Evolutionary conservation across 2,113 vertebrate genomes (phyloP).

Genomic region (Benitochromis conjunctus): DNA sequence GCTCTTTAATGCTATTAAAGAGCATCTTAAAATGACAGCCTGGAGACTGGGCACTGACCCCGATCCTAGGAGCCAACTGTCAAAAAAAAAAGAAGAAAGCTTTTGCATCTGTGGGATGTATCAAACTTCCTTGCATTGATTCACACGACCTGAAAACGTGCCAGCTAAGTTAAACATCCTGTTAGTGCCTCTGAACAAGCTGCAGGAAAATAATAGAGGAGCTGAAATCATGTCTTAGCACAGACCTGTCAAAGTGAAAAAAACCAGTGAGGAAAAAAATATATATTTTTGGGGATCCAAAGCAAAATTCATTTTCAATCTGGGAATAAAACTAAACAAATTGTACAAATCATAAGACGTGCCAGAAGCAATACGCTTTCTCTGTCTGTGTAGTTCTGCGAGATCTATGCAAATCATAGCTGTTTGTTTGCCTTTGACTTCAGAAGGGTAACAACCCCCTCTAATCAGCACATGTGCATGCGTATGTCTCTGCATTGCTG

Average conservation of each 20-base stretch:
- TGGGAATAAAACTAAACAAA: conserved; percentile 14
- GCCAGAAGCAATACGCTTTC: conserved; percentile 3
- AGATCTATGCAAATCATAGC: conserved; percentile 12
- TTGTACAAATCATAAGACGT: conserved; percentile 33
- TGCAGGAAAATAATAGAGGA: not conserved
- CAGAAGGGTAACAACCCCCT: conserved; percentile 9
- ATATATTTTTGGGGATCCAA: not conserved
- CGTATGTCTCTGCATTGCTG: not conserved
- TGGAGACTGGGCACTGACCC: conserved; percentile 44
- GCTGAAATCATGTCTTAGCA: conserved; percentile 1
- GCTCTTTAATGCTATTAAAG: conserved; percentile 65
- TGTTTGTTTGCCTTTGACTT: conserved; percentile 37
- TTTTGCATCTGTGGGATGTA: not conserved
- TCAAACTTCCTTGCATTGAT: conserved; percentile 20
- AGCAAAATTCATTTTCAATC: conserved; percentile 23
- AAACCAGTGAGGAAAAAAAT: not conserved
- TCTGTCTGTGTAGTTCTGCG: not conserved
- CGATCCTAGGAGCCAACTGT: conserved; percentile 43
- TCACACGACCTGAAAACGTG: not conserved
- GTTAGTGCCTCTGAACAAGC: not conserved
- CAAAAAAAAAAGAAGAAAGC: conserved; percentile 3
- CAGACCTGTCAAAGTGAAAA: conserved; percentile 30
- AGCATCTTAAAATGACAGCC: conserved; percentile 58
- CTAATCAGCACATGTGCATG: conserved; percentile 16
- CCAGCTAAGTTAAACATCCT: conserved; percentile 2